Evolutionary conservation across 2,888 invertebrate species (phyloP).

Genomic region (Callyntrura guangdongensis): DNA sequence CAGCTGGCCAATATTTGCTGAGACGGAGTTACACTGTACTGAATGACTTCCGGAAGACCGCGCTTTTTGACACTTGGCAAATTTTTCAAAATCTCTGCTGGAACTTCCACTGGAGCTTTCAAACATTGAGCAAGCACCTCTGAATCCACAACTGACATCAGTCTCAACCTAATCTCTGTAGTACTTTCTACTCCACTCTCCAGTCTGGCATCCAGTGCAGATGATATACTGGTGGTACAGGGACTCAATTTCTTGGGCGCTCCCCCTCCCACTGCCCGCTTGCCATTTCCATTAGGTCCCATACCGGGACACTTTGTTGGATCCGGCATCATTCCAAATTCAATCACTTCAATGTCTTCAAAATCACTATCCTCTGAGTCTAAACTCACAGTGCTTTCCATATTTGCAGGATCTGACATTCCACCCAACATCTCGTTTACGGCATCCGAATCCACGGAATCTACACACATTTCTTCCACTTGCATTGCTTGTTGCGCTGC

Average conservation of each 20-base stretch:
- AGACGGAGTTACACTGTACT: slow-evolving; percentile 58
- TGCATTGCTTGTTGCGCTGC: slow-evolving; percentile 54
- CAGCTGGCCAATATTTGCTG: slow-evolving; percentile 77
- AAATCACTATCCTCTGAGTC: slow-evolving; percentile 94
- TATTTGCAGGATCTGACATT: slow-evolving; percentile 70
- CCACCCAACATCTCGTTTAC: slow-evolving; percentile 81
- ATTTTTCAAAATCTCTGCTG: slow-evolving; percentile 80
- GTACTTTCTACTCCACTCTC: slow-evolving; percentile 89
- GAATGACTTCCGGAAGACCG: slow-evolving; percentile 41
- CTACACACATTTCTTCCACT: slow-evolving; percentile 82
- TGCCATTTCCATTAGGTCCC: slow-evolving; percentile 42
- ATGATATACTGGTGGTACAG: slow-evolving; percentile 87
- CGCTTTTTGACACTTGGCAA: slow-evolving; percentile 55
- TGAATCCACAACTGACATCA: slow-evolving; percentile 90
- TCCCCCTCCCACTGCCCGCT: slow-evolving; percentile 42
- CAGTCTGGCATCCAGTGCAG: slow-evolving; percentile 91
- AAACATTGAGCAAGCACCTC: slow-evolving; percentile 88
- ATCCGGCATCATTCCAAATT: slow-evolving; percentile 72
- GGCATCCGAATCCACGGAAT: slow-evolving; percentile 79
- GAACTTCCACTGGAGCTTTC: slow-evolving; percentile 86
- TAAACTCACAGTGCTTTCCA: slow-evolving; percentile 85
- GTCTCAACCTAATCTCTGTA: slow-evolving; percentile 91
- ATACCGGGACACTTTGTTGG: slow-evolving; percentile 57
- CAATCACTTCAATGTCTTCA: slow-evolving; percentile 90
- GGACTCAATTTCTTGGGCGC: slow-evolving; percentile 79